Evolutionary conservation across 2,113 vertebrate species (phyloP).

Genomic region (Pygoscelis adeliae): DNA sequence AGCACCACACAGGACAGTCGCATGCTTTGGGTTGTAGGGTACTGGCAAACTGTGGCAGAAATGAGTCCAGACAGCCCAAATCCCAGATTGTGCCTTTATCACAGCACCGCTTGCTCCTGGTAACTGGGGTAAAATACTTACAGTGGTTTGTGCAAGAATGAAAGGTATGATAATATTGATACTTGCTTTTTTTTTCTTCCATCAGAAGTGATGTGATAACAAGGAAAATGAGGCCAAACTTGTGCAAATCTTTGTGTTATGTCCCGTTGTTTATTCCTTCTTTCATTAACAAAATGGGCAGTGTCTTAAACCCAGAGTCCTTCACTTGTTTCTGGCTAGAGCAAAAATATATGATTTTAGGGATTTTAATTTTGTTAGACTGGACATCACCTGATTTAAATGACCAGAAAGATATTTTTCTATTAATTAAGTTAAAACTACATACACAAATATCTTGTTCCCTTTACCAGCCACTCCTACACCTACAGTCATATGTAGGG

Average conservation of each 20-base stretch:
- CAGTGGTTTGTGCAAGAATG: too few species aligned
- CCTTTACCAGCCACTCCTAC: background rate
- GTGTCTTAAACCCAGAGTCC: background rate
- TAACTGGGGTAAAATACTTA: background rate
- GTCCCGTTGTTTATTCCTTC: background rate
- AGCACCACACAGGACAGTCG: background rate
- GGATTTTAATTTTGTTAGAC: background rate
- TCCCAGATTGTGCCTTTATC: background rate
- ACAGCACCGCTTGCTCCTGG: rapidly evolving
- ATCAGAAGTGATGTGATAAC: background rate
- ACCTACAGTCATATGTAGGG: background rate
- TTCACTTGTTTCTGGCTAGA: background rate
- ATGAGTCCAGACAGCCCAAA: background rate
- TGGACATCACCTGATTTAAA: background rate
- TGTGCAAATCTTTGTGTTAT: background rate
- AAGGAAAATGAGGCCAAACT: background rate
- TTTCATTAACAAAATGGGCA: background rate
- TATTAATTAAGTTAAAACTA: background rate
- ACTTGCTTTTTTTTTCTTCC: background rate
- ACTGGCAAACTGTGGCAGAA: background rate
- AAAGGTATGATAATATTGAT: too few species aligned
- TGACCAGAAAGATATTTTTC: background rate
- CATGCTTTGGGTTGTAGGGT: too few species aligned
- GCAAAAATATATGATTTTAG: background rate
- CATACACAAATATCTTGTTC: background rate